Evolutionary conservation across 1,140 invertebrate species (phyloP), one percentile per base, ranked within the genome.

Genomic region (Armadillidium nasatum): DNA sequence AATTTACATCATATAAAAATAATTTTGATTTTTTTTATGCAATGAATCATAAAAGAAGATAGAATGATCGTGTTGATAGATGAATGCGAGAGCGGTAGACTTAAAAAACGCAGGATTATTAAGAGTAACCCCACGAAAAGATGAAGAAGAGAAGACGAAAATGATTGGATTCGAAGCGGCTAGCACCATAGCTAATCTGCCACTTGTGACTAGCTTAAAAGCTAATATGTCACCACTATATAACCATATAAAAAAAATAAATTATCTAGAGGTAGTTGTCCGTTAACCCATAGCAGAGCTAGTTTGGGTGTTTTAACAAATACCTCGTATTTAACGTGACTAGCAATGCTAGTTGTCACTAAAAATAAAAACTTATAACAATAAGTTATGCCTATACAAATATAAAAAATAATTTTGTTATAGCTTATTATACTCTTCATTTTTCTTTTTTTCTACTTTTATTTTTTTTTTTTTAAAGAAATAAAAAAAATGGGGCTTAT

Each of bases 281-380:
- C 50, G 2, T 50, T 60, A 19, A 60, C 50, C 50, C 50, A 60
- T 60, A 60, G 50, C 50, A 60, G 19, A 60, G 50, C 50, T 60
- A 60, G 50, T 60, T 15, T 15, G 50, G 50, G 50, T 60, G 4
- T 19, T 15, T 60, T 2, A 60, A 1, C 0, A 15, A 19, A 60
- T 33, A 33, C 33, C 33, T 33, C 33, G 33, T 33, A 33, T n/a
- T n/a, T 33, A 33, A 15, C 11, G 50, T 60, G 50, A 60, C 50
- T 60, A 60, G 50, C 50, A 60, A 13, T 13, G 50, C 50, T 60
- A 60, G 50, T 60, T 60, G 50, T 60, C 50, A 60, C 50, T 60
- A 60, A 60, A 60, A 60, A 15, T 60, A 19, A 19, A 60, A 19
- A 13, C 19, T 60, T 15, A 15, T 60, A 19, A 15, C 11, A 60